A percentile compares a stretch with the other conserved stretches of the same genome.
Conservation (phyloP, 2,797 vertebrate genomes). For the Liasis olivaceus region DNA sequence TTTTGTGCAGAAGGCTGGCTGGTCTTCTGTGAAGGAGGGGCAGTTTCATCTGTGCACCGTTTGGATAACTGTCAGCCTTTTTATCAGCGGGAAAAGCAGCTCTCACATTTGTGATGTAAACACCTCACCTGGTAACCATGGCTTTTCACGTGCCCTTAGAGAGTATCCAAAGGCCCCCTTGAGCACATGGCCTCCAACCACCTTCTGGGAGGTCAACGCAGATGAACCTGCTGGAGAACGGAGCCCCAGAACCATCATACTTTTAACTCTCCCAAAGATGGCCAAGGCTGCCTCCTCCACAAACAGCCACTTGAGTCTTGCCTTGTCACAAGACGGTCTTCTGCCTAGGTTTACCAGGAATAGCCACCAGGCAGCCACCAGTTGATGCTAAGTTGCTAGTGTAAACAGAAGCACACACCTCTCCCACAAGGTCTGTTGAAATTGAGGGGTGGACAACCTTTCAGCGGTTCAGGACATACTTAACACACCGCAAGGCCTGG, state of each 20-base stretch:
- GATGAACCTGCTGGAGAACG: neutral
- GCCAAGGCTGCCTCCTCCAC: neutral
- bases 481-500: neutral
- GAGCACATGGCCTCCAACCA: too few relatives aligned
- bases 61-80: too few relatives aligned
- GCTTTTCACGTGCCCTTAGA: too few relatives aligned
- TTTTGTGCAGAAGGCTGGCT: too few relatives aligned
- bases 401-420: neutral
- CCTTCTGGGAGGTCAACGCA: too few relatives aligned
- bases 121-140: too few relatives aligned
- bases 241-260: neutral
- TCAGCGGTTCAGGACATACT: neutral
- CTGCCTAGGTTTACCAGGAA: neutral
- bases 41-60: too few relatives aligned
- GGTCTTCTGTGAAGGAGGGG: too few relatives aligned
- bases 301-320: neutral
- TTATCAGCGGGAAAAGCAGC: too few relatives aligned
- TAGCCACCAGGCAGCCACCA: neutral
- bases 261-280: neutral
- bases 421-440: neutral
- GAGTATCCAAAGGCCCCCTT: too few relatives aligned
- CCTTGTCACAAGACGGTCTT: neutral
- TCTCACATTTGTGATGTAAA: too few relatives aligned
- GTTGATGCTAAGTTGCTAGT: neutral
- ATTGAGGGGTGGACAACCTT: neutral